Conservation (phyloP, 2,113 vertebrate genomes). For the Edolisoma coerulescens region DNA sequence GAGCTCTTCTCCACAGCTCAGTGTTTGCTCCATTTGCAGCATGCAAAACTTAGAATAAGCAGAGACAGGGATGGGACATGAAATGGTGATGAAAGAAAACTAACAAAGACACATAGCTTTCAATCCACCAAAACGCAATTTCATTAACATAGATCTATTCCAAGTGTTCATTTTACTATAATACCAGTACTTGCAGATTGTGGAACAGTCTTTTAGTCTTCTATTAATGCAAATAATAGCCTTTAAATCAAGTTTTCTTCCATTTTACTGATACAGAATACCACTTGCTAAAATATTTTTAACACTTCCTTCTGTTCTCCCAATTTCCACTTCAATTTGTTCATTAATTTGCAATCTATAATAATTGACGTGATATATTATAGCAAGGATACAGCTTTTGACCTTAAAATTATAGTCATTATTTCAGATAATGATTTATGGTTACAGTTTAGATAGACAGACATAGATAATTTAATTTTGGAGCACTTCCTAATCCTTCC, state of each 20-base stretch:
- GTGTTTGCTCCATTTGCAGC: neutral
- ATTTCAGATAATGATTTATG: conserved; percentile 45
- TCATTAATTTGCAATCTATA: conserved; percentile 38
- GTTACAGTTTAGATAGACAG: conserved; percentile 15
- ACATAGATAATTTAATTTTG: neutral
- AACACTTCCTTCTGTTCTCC: conserved; percentile 11
- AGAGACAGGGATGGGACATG: neutral
- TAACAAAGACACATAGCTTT: neutral
- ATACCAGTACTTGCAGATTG: neutral
- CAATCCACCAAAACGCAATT: neutral
- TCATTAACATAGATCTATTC: neutral
- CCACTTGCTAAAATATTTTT: conserved; percentile 19
- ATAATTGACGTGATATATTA: conserved; percentile 37
- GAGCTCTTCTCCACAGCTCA: neutral
- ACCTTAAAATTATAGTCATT: conserved; percentile 54
- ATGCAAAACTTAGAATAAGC: rapidly evolving
- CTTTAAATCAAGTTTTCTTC: neutral
- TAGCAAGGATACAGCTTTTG: conserved; percentile 35
- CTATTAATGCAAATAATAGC: neutral
- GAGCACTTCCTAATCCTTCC: neutral
- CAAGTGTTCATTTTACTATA: neutral
- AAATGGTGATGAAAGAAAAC: neutral
- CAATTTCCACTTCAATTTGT: conserved; percentile 4
- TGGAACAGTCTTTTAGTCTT: neutral
- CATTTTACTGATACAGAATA: neutral